Evolutionary conservation across 2,888 invertebrate genomes (phyloP).

Genomic region (Drosophila cracens): DNA sequence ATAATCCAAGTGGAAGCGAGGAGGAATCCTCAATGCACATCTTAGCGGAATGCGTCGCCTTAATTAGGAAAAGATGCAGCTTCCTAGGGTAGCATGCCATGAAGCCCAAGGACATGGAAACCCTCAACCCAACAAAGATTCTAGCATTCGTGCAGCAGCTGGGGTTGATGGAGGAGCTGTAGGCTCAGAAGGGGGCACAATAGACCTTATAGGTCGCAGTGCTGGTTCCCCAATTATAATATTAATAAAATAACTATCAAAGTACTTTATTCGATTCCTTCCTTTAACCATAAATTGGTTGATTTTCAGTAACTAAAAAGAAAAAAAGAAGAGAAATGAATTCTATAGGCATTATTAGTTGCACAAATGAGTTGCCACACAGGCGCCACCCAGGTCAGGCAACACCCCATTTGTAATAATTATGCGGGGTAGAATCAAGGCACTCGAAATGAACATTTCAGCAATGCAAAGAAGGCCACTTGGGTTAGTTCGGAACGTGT

Average conservation of each 20-base stretch:
- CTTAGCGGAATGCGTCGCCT: no score
- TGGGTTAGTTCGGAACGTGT: slow-evolving; percentile 40
- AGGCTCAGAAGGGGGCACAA: no score
- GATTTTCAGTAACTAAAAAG: neutral
- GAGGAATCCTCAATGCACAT: no score
- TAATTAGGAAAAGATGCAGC: no score
- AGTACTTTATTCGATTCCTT: neutral
- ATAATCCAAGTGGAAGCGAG: neutral
- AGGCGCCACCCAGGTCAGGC: neutral
- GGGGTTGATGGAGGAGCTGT: no score
- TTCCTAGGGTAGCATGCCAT: no score
- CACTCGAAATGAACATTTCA: slow-evolving; percentile 36
- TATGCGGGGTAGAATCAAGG: slow-evolving; percentile 23
- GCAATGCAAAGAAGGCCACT: slow-evolving; percentile 30
- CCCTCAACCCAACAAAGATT: no score
- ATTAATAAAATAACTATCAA: neutral
- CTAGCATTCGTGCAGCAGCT: no score
- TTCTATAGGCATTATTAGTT: neutral
- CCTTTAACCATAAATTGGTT: neutral
- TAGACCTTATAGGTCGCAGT: no score
- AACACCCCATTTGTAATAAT: slow-evolving; percentile 19
- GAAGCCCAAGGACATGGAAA: no score
- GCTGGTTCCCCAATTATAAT: no score
- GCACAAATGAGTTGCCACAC: neutral
- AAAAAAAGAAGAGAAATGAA: neutral